These are phyloP conservation scores for Hestina assimilis DNA, from an alignment of 1,140 invertebrate genomes.

Conservation along the genomic window DNA sequence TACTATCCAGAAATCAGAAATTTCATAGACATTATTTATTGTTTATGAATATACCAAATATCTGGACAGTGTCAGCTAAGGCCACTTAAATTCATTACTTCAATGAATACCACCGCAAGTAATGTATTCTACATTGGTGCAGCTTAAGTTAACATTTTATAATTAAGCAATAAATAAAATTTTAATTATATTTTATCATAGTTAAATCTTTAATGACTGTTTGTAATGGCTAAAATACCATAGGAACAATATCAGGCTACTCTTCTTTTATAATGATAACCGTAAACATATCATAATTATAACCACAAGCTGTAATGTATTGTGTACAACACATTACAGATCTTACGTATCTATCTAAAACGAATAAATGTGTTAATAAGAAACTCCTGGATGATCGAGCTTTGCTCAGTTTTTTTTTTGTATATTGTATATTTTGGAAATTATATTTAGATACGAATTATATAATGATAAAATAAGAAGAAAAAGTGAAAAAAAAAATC, in stretches of 20 bases:
- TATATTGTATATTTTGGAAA: too few relatives aligned
- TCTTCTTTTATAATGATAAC: not conserved
- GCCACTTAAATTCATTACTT: not conserved
- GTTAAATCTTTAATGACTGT: constrained; percentile 10
- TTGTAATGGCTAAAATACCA: constrained; percentile 8
- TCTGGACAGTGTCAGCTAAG: too few relatives aligned
- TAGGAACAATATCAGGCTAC: constrained; percentile 4
- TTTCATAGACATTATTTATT: not conserved
- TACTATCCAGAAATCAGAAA: not conserved
- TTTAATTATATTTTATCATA: not conserved
- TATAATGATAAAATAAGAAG: too few relatives aligned
- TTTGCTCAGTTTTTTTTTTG: too few relatives aligned
- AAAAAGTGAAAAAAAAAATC: too few relatives aligned
- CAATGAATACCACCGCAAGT: not conserved
- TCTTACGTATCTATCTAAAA: not conserved
- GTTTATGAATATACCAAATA: not conserved
- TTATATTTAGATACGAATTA: too few relatives aligned
- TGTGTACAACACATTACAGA: not conserved
- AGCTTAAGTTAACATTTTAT: not conserved
- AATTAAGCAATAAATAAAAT: not conserved
- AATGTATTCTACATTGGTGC: not conserved
- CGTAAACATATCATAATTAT: not conserved
- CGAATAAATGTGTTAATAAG: too few relatives aligned
- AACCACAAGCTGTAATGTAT: too few relatives aligned
- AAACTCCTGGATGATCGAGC: too few relatives aligned